phyloP scores from a whole-genome alignment of 1,140 invertebrate species.

The Papilio polyxenes region DNA sequence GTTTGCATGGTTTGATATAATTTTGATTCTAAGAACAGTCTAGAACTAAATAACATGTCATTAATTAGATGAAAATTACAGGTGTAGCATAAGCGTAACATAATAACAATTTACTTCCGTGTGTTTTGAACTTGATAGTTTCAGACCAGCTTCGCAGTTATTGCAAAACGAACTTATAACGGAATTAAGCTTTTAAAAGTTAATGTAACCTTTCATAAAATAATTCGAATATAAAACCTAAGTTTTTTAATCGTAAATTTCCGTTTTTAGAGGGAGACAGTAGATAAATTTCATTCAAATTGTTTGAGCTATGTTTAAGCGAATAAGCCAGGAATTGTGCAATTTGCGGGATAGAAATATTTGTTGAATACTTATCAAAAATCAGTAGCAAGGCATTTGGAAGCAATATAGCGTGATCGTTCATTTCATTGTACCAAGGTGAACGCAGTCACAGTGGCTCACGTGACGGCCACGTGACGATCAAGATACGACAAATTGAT shows the following conservation, averaged over 20 bases:
- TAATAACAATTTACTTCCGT: slow-evolving; percentile 22
- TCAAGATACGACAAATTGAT: slow-evolving; percentile 15
- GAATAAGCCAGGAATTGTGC: background rate
- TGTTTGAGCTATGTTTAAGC: too few species aligned
- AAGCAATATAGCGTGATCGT: slow-evolving; percentile 39
- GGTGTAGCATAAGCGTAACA: slow-evolving; percentile 24
- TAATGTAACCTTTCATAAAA: background rate
- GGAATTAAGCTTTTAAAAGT: background rate
- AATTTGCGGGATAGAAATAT: background rate
- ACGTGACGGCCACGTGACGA: slow-evolving; percentile 4
- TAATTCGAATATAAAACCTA: background rate
- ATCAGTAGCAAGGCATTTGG: slow-evolving; percentile 42
- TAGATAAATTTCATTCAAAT: too few species aligned
- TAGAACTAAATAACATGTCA: background rate
- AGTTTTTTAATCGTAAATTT: background rate
- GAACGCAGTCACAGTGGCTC: slow-evolving; percentile 29
- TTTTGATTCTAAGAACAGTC: background rate
- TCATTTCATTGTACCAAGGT: slow-evolving; percentile 46
- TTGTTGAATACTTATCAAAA: background rate
- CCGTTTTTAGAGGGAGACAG: too few species aligned
- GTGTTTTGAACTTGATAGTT: slow-evolving; percentile 3
- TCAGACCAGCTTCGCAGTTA: background rate
- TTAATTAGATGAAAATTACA: slow-evolving; percentile 25
- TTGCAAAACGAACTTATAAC: background rate
- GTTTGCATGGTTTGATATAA: background rate